Conservation (phyloP, 1,140 invertebrate genomes). For the Protaetia brevitarsis region DNA sequence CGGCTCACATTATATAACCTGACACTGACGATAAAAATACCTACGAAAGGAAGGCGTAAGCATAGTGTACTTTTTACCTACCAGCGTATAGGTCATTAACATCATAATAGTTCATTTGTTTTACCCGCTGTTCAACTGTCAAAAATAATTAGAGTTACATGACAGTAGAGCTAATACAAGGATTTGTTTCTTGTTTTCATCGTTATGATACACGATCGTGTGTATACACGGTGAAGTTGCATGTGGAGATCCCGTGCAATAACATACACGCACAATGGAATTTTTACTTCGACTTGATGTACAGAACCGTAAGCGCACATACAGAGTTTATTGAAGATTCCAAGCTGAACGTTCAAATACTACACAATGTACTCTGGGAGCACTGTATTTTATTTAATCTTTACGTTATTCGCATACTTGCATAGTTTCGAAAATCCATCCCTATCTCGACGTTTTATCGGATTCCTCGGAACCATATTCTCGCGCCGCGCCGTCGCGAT, state of each 20-base stretch:
- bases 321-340: too few relatives aligned
- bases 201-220: conserved; percentile 5
- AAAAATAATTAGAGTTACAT: conserved; percentile 14
- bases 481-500: too few relatives aligned
- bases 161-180: conserved; percentile 13
- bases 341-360: too few relatives aligned
- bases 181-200: conserved; percentile 14
- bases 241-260: not conserved
- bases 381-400: too few relatives aligned
- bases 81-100: conserved; percentile 1
- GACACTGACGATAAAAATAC: conserved; percentile 2
- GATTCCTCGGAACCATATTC: too few relatives aligned
- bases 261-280: not conserved
- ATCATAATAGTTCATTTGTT: conserved; percentile 14
- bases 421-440: too few relatives aligned
- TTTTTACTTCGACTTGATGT: not conserved
- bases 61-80: not conserved
- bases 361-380: too few relatives aligned
- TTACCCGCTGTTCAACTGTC: conserved; percentile 10
- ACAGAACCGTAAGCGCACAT: too few relatives aligned
- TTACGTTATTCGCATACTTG: too few relatives aligned
- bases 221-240: not conserved
- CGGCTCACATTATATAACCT: conserved; percentile 3
- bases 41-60: conserved; percentile 1
- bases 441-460: too few relatives aligned